A percentile compares a stretch with the other conserved stretches of the same genome.
These are phyloP conservation scores for Crotalus horridus DNA, from an alignment of 2,113 vertebrate species.

Conservation along the genomic window DNA sequence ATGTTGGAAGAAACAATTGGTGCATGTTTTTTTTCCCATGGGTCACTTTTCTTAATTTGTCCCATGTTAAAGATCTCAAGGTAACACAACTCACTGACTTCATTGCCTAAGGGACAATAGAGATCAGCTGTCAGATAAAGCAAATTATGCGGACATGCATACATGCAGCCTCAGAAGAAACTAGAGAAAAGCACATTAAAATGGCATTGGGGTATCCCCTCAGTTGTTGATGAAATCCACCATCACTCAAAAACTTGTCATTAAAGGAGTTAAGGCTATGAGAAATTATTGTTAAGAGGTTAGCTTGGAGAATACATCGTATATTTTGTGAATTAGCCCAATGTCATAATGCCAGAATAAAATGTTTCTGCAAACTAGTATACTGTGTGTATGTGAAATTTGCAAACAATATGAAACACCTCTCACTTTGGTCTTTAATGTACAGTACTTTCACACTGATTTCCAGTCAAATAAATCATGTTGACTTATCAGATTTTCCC, in stretches of 20 bases:
- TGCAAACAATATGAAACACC: background rate
- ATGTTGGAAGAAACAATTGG: background rate
- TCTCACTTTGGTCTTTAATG: background rate
- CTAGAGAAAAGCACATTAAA: background rate
- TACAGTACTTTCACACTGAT: background rate
- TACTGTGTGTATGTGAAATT: background rate
- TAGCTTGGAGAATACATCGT: background rate
- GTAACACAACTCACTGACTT: background rate
- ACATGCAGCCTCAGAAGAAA: background rate
- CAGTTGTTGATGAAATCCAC: background rate
- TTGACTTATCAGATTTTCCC: background rate
- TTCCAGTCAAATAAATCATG: background rate
- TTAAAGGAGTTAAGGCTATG: background rate
- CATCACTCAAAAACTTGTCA: background rate
- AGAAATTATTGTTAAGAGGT: background rate
- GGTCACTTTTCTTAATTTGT: background rate
- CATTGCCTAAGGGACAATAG: background rate
- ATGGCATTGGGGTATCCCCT: background rate
- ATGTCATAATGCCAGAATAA: background rate
- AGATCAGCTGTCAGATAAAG: background rate
- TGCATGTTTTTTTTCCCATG: background rate
- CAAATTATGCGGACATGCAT: background rate
- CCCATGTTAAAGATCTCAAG: background rate
- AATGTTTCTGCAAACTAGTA: background rate
- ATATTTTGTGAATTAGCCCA: background rate